Evolutionary conservation across 1,140 invertebrate genomes (phyloP).

Genomic region (Ladona fulva): DNA sequence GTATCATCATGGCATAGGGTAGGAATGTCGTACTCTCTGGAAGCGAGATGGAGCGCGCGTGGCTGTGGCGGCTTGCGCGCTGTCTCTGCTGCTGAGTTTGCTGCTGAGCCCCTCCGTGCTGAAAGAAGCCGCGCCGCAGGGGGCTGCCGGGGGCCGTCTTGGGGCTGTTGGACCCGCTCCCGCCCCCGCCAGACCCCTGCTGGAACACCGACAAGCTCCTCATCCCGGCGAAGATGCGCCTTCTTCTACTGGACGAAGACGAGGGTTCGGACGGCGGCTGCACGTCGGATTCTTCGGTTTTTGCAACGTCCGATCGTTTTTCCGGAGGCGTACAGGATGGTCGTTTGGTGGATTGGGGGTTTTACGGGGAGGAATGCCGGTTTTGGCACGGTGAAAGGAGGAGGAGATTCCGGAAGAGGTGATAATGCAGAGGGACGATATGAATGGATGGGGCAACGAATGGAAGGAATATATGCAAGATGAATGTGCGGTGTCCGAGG

Average conservation of each 20-base stretch:
- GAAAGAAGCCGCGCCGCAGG: neutral
- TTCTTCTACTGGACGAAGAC: constrained; percentile 31
- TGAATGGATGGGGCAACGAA: neutral
- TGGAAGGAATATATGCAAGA: neutral
- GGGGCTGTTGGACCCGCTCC: neutral
- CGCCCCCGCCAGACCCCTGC: constrained; percentile 49
- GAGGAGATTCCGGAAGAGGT: constrained; percentile 17
- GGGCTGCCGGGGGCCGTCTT: neutral
- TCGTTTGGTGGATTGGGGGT: too few relatives aligned
- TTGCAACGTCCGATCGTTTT: constrained; percentile 23
- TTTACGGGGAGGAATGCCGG: too few relatives aligned
- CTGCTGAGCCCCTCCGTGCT: neutral
- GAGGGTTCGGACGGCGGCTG: neutral
- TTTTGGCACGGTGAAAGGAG: constrained; percentile 17
- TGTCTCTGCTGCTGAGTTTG: neutral
- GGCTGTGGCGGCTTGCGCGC: constrained; percentile 38
- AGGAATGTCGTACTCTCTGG: constrained; percentile 60
- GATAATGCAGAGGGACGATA: neutral
- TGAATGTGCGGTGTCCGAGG: neutral
- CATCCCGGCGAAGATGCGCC: constrained; percentile 61
- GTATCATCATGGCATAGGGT: too few relatives aligned
- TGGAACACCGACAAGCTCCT: constrained; percentile 64
- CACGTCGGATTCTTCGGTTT: neutral
- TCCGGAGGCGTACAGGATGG: too few relatives aligned
- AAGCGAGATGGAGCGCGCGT: constrained; percentile 65